Conservation (phyloP, 2,888 invertebrate species). For the Calameuta idolon region DNA sequence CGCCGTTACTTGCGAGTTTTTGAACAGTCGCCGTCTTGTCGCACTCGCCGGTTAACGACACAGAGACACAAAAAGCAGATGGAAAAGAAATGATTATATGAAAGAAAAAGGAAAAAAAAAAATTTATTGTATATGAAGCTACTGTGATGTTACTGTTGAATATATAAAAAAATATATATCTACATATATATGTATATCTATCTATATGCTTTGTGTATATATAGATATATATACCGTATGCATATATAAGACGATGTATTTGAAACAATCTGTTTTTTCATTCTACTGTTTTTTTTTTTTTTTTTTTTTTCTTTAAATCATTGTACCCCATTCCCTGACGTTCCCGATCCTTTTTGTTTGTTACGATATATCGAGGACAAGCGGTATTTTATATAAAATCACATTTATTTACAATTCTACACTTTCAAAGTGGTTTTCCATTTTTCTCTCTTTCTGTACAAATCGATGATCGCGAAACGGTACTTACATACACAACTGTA, state of each 20-base stretch:
- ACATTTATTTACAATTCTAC: slow-evolving; percentile 66
- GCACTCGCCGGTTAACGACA: slow-evolving; percentile 49
- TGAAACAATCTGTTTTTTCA: not conserved
- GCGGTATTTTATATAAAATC: slow-evolving; percentile 53
- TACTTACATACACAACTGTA: slow-evolving; percentile 43
- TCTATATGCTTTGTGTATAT: slow-evolving; percentile 15
- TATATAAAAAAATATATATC: slow-evolving; percentile 55
- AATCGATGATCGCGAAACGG: slow-evolving; percentile 47
- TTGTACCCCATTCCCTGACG: not conserved
- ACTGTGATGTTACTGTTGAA: slow-evolving; percentile 67
- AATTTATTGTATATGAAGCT: slow-evolving; percentile 65
- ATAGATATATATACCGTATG: slow-evolving; percentile 7
- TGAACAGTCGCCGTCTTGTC: slow-evolving; percentile 48
- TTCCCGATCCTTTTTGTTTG: not conserved
- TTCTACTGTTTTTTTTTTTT: not conserved
- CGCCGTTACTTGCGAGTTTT: slow-evolving; percentile 29
- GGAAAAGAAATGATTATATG: slow-evolving; percentile 44
- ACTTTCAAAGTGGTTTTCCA: slow-evolving; percentile 45
- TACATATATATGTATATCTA: slow-evolving; percentile 39
- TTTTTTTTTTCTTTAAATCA: slow-evolving; percentile 33
- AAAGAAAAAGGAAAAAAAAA: slow-evolving; percentile 26
- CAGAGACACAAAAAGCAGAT: slow-evolving; percentile 27
- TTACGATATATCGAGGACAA: not conserved
- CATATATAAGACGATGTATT: slow-evolving; percentile 5
- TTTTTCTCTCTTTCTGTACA: slow-evolving; percentile 46